Evolutionary conservation across 1,140 invertebrate genomes (phyloP), one percentile per base, ranked within the genome.

Genomic region (Rhopalosiphum maidis): DNA sequence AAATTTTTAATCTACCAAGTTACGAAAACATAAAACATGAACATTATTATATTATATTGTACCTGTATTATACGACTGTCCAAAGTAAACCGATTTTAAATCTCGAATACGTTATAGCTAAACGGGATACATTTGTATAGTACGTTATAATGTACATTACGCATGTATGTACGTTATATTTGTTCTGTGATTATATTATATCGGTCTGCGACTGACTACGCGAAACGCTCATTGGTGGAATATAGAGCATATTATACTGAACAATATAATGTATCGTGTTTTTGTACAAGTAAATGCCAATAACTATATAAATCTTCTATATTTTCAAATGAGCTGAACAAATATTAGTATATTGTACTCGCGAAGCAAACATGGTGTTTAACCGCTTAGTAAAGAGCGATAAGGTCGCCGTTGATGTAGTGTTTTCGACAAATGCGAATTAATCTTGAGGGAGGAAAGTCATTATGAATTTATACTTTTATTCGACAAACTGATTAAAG

Each of bases 361-460:
- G 18, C 2, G 54, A 21, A 46, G 30, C 41, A 41, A 43, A 86
- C 22, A 89, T 54, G 30, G 11, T 77, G 48, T 54, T 37, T 22
- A 51, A 51, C 54, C 15, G 60, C 23, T 18, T 6, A 89, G n/a
- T 23, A 54, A 89, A 37, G 37, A 60, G 37, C 35, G 88, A 43
- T 48, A 82, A 68, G 60, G 55, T 23, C 37, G 30, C 60, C 21
- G 25, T 21, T 4, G 30, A 37, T 35, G 54, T 54, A 82, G 43
- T 83, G 91, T 55, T 93, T 93, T n/a, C 77, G 91, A 93, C 91
- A 86, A 92, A 92, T n/a, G 60, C 25, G 48, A 86, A 54, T 93
- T 55, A 93, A 86, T 93, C 30, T 86, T 15, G 21, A 55, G 68
- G 48, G 91, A 82, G 51, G 55, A 86, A 86, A 93, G 82, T 86